Evolutionary conservation across 2,797 vertebrate species (phyloP).

Genomic region (Lepilemur septentrionalis): DNA sequence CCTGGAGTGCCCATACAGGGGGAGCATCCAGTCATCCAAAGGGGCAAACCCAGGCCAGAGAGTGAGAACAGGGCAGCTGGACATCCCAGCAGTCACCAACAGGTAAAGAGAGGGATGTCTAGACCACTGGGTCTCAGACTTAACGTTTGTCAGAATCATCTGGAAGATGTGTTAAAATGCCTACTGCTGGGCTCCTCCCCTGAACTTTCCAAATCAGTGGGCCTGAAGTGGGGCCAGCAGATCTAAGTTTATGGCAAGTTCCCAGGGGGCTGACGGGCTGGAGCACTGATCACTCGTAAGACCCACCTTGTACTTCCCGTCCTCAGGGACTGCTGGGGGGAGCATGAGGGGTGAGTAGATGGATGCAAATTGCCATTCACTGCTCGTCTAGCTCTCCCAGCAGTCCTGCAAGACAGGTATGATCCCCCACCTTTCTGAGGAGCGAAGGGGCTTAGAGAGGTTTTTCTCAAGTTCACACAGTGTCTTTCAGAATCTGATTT

Average conservation of each 20-base stretch:
- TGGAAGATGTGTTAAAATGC: neutral
- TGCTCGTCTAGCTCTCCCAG: neutral
- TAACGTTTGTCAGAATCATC: neutral
- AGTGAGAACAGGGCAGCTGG: neutral
- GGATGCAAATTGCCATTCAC: neutral
- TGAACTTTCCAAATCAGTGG: neutral
- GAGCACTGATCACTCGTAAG: neutral
- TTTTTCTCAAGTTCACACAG: neutral
- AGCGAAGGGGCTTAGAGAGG: neutral
- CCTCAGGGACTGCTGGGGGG: neutral
- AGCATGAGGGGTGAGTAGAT: neutral
- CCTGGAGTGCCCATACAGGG: neutral
- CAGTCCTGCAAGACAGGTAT: neutral
- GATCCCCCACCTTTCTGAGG: neutral
- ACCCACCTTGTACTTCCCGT: neutral
- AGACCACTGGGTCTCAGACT: neutral
- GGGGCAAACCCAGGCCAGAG: neutral
- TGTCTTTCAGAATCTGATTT: neutral
- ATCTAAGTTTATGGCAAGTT: neutral
- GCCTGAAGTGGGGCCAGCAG: neutral
- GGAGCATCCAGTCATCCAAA: neutral
- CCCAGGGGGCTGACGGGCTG: neutral
- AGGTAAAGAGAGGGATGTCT: neutral
- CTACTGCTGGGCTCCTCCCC: neutral
- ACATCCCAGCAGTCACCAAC: neutral